Evolutionary conservation across 2,797 vertebrate genomes (phyloP).

Genomic region (Coendou prehensilis): DNA sequence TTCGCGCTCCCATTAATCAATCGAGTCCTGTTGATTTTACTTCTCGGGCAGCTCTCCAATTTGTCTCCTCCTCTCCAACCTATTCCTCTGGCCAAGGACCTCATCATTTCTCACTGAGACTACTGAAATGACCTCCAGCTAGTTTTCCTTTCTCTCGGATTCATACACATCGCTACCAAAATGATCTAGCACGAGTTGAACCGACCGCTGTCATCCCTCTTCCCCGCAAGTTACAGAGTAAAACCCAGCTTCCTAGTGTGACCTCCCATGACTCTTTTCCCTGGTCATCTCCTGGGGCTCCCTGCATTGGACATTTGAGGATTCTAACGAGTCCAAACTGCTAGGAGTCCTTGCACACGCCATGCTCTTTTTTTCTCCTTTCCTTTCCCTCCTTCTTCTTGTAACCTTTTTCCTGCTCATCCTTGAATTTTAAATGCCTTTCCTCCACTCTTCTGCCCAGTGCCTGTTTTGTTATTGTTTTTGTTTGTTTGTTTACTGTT

Average conservation of each 20-base stretch:
- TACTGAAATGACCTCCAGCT: not conserved
- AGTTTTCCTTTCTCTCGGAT: not conserved
- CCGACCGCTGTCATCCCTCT: not conserved
- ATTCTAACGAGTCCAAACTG: not conserved
- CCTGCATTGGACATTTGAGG: not conserved
- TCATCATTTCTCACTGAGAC: not conserved
- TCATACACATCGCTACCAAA: not conserved
- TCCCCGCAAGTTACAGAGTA: not conserved
- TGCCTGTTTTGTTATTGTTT: not conserved
- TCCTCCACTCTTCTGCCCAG: not conserved
- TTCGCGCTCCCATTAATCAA: not conserved
- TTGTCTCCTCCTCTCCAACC: not conserved
- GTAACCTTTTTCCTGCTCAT: not conserved
- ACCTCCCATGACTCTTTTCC: not conserved
- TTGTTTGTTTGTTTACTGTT: no score
- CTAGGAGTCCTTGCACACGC: not conserved
- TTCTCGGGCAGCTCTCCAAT: not conserved
- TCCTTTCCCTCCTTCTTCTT: not conserved
- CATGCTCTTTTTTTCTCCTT: not conserved
- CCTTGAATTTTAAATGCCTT: constrained; percentile 40
- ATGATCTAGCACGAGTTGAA: not conserved
- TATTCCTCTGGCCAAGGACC: not conserved
- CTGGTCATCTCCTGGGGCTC: not conserved
- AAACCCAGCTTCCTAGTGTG: not conserved
- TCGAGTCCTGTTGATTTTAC: not conserved